Base-by-base conservation (phyloP, 2,888 invertebrate genomes). In the Cryptocheilus praepositus region DNA sequence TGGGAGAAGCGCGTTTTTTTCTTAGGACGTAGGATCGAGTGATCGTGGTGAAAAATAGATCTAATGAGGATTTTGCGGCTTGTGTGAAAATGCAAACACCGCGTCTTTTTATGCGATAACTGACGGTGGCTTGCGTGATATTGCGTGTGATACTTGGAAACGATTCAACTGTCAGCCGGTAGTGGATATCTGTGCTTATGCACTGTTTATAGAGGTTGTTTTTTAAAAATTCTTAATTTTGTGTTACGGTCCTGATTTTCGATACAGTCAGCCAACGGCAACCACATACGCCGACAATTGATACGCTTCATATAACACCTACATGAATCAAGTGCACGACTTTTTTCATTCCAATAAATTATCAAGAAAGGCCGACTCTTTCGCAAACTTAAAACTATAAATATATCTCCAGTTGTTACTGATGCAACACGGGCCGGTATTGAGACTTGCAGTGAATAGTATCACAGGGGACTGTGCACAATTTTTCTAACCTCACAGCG, bases 401-500 rank as follows among this genome's bases (percentile, higher is more conserved):
- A 36, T 56, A 25, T 18, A 28, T 55, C 61, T 58, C 22, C 4
- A 4, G 18, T n/a, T 18, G n/a, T 3, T 56, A 15, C 51, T 52
- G 49, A 51, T n/a, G 22, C 19, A 60, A 46, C 15, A 43, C 36
- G n/a, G 45, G 16, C 11, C 51, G n/a, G 21, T 15, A 18, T 54
- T 46, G 45, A 16, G 16, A 52, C 11, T 22, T 25, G 15, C 8
- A n/a, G 21, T 36, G 22, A 36, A 36, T 13, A 2, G 13, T 13
- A 15, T 43, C 19, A 7, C 36, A 2, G 21, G 43, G n/a, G 43
- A 21, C 19, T 57, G 19, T 13, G 15, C 11, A 43, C 36, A 16
- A 28, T 55, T 19, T 57, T n/a, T n/a, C 45, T 74, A 75, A 75
- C 71, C 74, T 68, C 28, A 49, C 36, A 11, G 36, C 11, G 36